Conservation (phyloP, 2,888 invertebrate genomes). For the Aelia acuminata region DNA sequence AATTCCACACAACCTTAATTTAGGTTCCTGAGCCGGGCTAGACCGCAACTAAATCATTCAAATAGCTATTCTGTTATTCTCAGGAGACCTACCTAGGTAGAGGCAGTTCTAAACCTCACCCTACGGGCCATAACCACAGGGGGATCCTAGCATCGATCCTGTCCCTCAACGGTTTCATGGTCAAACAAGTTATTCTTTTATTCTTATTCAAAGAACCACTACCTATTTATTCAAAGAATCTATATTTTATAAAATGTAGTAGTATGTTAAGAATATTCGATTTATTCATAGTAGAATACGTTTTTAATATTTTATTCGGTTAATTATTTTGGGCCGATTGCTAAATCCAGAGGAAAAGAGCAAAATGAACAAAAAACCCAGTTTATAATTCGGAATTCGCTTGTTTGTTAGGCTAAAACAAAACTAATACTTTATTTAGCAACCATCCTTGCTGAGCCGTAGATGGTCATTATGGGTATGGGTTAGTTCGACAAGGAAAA, state of each 20-base stretch:
- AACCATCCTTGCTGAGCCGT: too few species aligned
- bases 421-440: too few species aligned
- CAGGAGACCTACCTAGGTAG: neutral
- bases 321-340: neutral
- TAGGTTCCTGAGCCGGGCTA: neutral
- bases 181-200: neutral
- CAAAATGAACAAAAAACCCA: too few species aligned
- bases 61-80: neutral
- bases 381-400: too few species aligned
- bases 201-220: too few species aligned
- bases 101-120: neutral
- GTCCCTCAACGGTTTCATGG: neutral
- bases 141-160: neutral
- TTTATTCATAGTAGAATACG: neutral
- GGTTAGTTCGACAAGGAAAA: too few species aligned
- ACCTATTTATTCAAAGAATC: too few species aligned
- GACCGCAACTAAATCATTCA: constrained; percentile 19
- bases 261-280: too few species aligned
- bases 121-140: neutral
- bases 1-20: neutral
- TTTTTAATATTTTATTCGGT: neutral
- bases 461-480: too few species aligned
- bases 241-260: too few species aligned
- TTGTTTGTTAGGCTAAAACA: too few species aligned
- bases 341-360: too few species aligned